Base-by-base conservation (phyloP, 1,140 invertebrate genomes). In the Drosophila littoralis region DNA sequence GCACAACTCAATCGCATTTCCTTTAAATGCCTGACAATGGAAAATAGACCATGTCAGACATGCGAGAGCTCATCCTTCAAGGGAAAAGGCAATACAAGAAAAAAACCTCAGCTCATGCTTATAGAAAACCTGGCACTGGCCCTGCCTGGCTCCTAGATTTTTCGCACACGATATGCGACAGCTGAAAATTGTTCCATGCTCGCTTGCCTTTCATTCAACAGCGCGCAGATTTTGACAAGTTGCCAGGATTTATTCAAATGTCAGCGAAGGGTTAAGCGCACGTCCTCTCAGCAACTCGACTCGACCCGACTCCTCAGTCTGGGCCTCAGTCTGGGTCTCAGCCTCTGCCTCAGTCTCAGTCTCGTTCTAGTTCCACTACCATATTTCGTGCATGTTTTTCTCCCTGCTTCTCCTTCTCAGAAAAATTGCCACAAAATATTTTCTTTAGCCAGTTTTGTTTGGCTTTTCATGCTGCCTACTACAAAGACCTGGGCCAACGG, bases 181-280 rank as follows among this genome's bases (percentile, higher is more conserved):
- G 83, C 81, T 84, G 81, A 63, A 82, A 81, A 88, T 88, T 74
- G 78, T 79, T 88, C 69, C 83, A 88, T 77, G 81, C 61, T 61
- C 72, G 46, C 54, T 61, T 55, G 72, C 73, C 63, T 52, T 45
- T 42, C 60, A 55, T 48, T 75, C 73, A 61, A 72, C 55, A 48
- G 55, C 64, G 75, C 43, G 79, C 67, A 74, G 79, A 86, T 86
- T 88, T 88, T 79, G 83, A 83, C 79, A 79, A 79, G 68, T 86
- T 88, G 72, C 79, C 79, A 63, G 67, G 72, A 86, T 88, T 85
- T 88, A 86, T 86, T 86, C 83, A 86, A 88, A 85, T 88, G 84
- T 77, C 77, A 80, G 77, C 65, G 64, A 89, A 88, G 84, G 84
- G 84, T 89, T 88, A 89, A 89, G 67, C 59, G 51, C 36, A 43